A percentile compares a stretch with the other conserved stretches of the same genome.
These are phyloP conservation scores for Cephus pygmeus DNA, from an alignment of 2,888 invertebrate species.

Conservation along the genomic window DNA sequence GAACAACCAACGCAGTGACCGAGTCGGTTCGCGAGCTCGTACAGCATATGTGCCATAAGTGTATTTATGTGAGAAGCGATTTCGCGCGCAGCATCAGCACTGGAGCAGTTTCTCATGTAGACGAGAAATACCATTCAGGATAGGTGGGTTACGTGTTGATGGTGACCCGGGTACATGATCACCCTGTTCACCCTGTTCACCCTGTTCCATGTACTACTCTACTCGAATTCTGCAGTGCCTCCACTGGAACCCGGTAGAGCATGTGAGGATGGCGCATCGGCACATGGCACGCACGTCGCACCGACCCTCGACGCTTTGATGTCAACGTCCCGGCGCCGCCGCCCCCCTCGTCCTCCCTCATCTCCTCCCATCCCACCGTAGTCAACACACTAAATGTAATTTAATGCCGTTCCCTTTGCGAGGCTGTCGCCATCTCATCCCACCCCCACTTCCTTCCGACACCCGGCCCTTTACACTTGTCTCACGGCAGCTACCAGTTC, in stretches of 20 bases:
- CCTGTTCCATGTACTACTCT: conserved; percentile 6
- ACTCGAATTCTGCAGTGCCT: background rate
- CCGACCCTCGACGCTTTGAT: conserved; percentile 22
- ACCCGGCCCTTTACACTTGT: background rate
- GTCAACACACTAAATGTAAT: conserved; percentile 46
- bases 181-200: background rate
- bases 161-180: background rate
- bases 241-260: background rate
- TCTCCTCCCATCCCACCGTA: conserved; percentile 23
- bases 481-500: background rate
- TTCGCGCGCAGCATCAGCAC: background rate
- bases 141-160: background rate
- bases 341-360: no score
- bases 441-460: background rate
- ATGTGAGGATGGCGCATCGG: background rate
- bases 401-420: conserved; percentile 37
- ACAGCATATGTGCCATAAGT: background rate
- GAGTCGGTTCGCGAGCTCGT: background rate
- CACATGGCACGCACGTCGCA: conserved; percentile 3
- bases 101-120: background rate
- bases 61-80: background rate
- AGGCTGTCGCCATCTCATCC: background rate
- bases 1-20: background rate
- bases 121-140: background rate
- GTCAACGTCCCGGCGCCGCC: conserved; percentile 1